Percentiles rank a stretch among this genome's conserved stretches.
These are phyloP conservation scores for Thymelicus sylvestris DNA, from an alignment of 2,888 invertebrate genomes.

Conservation along the genomic window DNA sequence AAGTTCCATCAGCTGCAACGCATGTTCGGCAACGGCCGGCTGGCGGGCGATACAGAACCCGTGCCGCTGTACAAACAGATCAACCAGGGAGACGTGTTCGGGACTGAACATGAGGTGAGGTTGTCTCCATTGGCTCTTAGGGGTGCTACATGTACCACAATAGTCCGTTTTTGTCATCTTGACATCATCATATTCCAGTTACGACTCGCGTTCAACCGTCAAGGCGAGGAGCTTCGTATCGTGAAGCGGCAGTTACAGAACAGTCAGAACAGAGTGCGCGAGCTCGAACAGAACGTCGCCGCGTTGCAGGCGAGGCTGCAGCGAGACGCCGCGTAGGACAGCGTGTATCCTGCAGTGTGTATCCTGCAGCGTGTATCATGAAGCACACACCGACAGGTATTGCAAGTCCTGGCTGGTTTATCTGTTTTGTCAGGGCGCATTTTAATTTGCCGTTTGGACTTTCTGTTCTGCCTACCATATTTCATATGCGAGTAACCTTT, in stretches of 20 bases:
- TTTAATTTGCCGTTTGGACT: no score
- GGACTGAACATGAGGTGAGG: slow-evolving; percentile 84
- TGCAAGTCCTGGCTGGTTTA: no score
- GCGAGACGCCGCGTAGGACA: slow-evolving; percentile 45
- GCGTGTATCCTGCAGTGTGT: no score
- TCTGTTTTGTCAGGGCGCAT: no score
- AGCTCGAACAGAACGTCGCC: slow-evolving; percentile 90
- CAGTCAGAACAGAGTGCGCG: slow-evolving; percentile 91
- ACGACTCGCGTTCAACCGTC: slow-evolving; percentile 90
- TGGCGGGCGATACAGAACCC: slow-evolving; percentile 73
- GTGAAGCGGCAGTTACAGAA: slow-evolving; percentile 91
- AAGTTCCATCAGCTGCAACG: slow-evolving; percentile 92
- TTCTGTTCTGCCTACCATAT: no score
- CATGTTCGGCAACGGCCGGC: slow-evolving; percentile 86
- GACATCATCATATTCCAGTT: slow-evolving; percentile 75
- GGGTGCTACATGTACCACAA: no score
- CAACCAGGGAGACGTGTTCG: slow-evolving; percentile 85
- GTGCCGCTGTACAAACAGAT: slow-evolving; percentile 85
- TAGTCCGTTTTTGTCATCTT: no score
- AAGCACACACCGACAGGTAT: no score
- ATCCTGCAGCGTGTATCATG: background rate
- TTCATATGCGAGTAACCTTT: no score
- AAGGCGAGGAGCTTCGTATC: slow-evolving; percentile 91
- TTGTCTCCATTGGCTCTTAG: no score
- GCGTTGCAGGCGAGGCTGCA: slow-evolving; percentile 80